Conservation (phyloP, 2,888 invertebrate species). For the Chaetogeoica ovagalla region DNA sequence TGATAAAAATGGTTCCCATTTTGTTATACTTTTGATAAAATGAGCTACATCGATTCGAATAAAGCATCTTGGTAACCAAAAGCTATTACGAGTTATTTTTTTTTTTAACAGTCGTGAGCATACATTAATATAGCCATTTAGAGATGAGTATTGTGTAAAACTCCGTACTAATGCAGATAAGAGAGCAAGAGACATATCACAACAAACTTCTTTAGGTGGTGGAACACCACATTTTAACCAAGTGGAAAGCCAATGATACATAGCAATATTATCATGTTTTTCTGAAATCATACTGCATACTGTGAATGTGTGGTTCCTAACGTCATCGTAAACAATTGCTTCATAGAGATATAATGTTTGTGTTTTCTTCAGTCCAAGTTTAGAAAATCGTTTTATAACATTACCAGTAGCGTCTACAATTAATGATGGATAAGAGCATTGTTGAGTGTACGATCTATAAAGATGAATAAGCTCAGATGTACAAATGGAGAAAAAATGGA, state of each 20-base stretch:
- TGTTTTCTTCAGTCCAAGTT: not conserved
- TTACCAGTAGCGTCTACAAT: not conserved
- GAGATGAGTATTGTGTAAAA: constrained; percentile 1
- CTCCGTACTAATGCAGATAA: not conserved
- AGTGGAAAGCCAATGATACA: not conserved
- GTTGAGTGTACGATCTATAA: constrained; percentile 3
- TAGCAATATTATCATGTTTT: not conserved
- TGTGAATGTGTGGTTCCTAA: not conserved
- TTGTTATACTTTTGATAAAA: not conserved
- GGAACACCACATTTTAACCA: not conserved
- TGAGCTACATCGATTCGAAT: not conserved
- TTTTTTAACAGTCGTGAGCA: not conserved
- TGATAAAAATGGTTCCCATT: not conserved
- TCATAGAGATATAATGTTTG: not conserved
- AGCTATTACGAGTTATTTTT: not conserved
- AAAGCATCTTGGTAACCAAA: constrained; percentile 5
- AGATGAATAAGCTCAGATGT: not conserved
- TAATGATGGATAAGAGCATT: not conserved
- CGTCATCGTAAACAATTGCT: not conserved
- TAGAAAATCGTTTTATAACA: not conserved
- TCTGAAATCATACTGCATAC: constrained; percentile 7
- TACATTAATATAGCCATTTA: not conserved
- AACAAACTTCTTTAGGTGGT: not conserved
- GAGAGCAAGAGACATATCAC: not conserved
- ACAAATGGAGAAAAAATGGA: constrained; percentile 5